phyloP scores from a whole-genome alignment of 2,797 vertebrate genomes.

The Selene dorsalis region DNA sequence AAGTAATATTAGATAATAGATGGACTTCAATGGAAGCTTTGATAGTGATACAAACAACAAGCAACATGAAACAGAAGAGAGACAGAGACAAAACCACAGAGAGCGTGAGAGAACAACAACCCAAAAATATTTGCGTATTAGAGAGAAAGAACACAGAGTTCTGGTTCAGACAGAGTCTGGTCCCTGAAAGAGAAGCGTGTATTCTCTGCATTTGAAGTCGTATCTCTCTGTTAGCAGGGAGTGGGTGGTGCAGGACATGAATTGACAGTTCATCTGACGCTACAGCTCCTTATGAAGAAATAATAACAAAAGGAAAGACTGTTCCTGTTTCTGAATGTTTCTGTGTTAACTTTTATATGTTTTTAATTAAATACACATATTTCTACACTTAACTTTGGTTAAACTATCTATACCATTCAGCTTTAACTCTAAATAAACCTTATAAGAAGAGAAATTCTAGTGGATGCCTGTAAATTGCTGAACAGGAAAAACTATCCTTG shows the following conservation, averaged over 20 bases:
- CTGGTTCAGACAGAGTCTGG: slow-evolving; percentile 42
- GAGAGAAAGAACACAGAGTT: slow-evolving; percentile 44
- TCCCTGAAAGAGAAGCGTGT: slow-evolving; percentile 38
- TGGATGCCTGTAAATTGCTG: slow-evolving; percentile 24
- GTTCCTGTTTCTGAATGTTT: background rate
- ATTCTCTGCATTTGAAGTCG: slow-evolving; percentile 53
- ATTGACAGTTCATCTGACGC: slow-evolving; percentile 49
- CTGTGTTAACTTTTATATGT: background rate
- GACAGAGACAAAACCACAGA: slow-evolving; percentile 26
- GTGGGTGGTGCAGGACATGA: slow-evolving; percentile 51
- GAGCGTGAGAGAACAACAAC: slow-evolving; percentile 35
- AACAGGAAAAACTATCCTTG: slow-evolving; percentile 44
- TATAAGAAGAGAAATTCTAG: slow-evolving; percentile 27
- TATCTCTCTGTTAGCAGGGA: slow-evolving; percentile 42
- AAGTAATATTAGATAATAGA: slow-evolving; percentile 66
- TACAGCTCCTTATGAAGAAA: slow-evolving; percentile 34
- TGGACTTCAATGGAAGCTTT: slow-evolving; percentile 69
- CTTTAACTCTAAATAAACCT: slow-evolving; percentile 27
- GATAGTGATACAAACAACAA: slow-evolving; percentile 67
- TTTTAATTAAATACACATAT: background rate
- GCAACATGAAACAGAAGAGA: slow-evolving; percentile 45
- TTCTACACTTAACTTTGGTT: background rate
- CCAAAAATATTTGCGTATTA: slow-evolving; percentile 37
- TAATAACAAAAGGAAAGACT: slow-evolving; percentile 28
- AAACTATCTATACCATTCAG: slow-evolving; percentile 9